These are phyloP conservation scores for Polymixis flavicincta DNA, from an alignment of 2,888 invertebrate species.

Conservation along the genomic window DNA sequence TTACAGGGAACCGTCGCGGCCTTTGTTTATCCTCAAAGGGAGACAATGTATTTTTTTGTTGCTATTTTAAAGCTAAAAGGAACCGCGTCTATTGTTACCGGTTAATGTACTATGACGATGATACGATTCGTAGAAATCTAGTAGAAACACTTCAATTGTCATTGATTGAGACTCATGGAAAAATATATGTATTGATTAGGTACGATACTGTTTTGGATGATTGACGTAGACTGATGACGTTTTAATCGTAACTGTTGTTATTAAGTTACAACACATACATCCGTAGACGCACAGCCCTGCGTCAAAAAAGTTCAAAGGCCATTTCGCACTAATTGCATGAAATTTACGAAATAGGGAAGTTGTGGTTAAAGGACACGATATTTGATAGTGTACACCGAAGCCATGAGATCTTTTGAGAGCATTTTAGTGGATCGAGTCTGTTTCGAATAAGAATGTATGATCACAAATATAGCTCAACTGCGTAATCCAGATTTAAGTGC, in stretches of 20 bases:
- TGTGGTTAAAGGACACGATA: neutral
- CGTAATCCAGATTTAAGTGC: neutral
- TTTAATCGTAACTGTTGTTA: slow-evolving; percentile 1
- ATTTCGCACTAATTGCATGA: neutral
- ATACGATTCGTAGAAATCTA: slow-evolving; percentile 62
- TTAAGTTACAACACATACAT: neutral
- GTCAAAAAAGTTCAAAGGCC: slow-evolving; percentile 26
- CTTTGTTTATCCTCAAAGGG: slow-evolving; percentile 82
- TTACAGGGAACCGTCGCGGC: slow-evolving; percentile 79
- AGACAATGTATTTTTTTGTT: slow-evolving; percentile 80
- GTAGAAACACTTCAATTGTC: slow-evolving; percentile 63
- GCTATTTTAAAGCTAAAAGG: slow-evolving; percentile 74
- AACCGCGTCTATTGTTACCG: slow-evolving; percentile 77
- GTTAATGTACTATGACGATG: slow-evolving; percentile 72
- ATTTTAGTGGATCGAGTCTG: neutral
- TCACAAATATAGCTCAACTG: neutral
- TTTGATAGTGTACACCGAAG: neutral
- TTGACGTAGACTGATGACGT: slow-evolving; percentile 11
- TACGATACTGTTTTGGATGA: slow-evolving; percentile 20
- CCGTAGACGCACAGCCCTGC: neutral
- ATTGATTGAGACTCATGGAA: slow-evolving; percentile 59
- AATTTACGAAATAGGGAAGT: neutral
- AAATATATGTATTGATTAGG: slow-evolving; percentile 31
- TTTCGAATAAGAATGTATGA: too few species aligned
- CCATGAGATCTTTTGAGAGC: neutral